A percentile compares a stretch with the other conserved stretches of the same genome.
phyloP scores from a whole-genome alignment of 2,113 vertebrate genomes.

The Mus spicilegus region DNA sequence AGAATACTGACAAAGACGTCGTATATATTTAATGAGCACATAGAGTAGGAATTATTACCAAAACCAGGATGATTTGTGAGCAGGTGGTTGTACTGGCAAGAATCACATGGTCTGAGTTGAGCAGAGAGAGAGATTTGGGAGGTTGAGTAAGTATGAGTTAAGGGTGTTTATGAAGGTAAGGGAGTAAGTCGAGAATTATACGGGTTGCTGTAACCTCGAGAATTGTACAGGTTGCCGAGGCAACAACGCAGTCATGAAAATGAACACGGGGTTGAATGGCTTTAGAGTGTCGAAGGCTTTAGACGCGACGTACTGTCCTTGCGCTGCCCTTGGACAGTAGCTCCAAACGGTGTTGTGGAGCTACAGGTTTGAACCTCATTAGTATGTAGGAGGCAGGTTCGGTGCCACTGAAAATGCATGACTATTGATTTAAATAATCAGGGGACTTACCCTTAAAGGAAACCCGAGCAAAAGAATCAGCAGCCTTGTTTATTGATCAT shows the following conservation, averaged over 20 bases:
- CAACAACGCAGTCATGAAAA: background rate
- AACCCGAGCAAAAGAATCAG: background rate
- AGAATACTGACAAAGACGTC: background rate
- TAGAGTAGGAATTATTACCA: background rate
- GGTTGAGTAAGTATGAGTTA: background rate
- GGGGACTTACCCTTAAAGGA: background rate
- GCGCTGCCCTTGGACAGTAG: background rate
- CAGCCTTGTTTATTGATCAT: conserved; percentile 39
- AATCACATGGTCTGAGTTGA: background rate
- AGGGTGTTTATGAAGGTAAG: background rate
- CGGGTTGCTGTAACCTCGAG: too few species aligned
- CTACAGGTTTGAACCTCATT: background rate
- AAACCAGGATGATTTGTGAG: background rate
- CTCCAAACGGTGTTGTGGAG: background rate
- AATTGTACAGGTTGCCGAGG: fast-evolving
- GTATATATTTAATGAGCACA: background rate
- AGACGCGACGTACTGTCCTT: background rate
- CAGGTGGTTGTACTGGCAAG: background rate
- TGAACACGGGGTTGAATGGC: background rate
- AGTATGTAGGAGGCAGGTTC: background rate
- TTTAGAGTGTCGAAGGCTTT: background rate
- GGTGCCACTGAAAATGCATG: background rate
- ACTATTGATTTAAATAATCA: conserved; percentile 59
- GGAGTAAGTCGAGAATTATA: too few species aligned
- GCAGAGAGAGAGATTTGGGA: background rate